These are phyloP conservation scores for Intoshia linei DNA, from an alignment of 1,140 invertebrate species.

Conservation along the genomic window DNA sequence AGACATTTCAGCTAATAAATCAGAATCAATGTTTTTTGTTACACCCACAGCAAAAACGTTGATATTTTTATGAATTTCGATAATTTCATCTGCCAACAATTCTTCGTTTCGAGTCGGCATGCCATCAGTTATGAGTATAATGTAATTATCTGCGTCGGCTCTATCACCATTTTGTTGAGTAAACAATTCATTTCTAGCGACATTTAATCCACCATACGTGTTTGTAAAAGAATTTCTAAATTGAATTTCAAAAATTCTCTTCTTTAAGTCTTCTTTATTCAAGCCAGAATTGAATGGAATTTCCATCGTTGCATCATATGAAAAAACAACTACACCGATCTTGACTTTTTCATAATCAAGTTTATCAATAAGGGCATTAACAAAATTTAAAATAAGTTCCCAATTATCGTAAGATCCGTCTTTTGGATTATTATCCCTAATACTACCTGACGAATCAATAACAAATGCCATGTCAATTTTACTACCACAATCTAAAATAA, in stretches of 20 bases:
- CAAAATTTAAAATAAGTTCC: constrained; percentile 5
- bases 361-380: constrained; percentile 1
- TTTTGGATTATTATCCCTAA: constrained; percentile 4
- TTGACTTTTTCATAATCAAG: not conserved
- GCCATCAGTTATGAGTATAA: constrained; percentile 7
- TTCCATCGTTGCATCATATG: not conserved
- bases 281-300: too few species aligned
- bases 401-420: constrained; percentile 6
- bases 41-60: not conserved
- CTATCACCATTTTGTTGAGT: constrained; percentile 3
- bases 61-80: too few species aligned
- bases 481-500: constrained; percentile 3
- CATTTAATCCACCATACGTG: constrained; percentile 4
- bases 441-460: constrained; percentile 6
- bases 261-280: too few species aligned
- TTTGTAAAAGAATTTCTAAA: too few species aligned
- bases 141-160: constrained; percentile 4
- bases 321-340: not conserved
- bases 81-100: too few species aligned
- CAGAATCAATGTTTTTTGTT: not conserved
- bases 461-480: constrained; percentile 5
- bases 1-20: not conserved
- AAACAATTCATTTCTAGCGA: constrained; percentile 3
- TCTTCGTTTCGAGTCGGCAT: too few species aligned
- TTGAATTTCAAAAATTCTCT: too few species aligned